phyloP scores from a whole-genome alignment of 1,140 invertebrate species.

The Eurosta solidaginis region DNA sequence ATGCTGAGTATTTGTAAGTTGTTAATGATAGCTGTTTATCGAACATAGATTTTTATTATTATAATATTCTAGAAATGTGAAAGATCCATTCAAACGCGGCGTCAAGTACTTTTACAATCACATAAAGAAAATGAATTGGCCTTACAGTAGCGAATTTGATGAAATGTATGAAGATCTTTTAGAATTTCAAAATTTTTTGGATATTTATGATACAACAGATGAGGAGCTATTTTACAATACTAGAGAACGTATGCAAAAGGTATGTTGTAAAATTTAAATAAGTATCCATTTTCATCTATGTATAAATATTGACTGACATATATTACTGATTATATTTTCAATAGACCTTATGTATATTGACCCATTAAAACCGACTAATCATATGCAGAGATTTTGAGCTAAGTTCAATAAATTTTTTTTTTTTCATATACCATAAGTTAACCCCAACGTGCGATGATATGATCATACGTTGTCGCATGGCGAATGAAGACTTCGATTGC shows the following conservation, averaged over 20 bases:
- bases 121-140: conserved; percentile 38
- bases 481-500: conserved; percentile 43
- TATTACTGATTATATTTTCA: not conserved
- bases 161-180: conserved; percentile 43
- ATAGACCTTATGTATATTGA: not conserved
- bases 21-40: not conserved
- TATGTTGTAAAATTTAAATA: not conserved
- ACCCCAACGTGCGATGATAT: conserved; percentile 51
- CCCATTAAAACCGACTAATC: no score
- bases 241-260: conserved; percentile 37
- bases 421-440: conserved; percentile 31
- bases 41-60: not conserved
- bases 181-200: conserved; percentile 48
- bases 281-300: not conserved
- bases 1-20: conserved; percentile 62
- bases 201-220: conserved; percentile 40
- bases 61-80: conserved; percentile 38
- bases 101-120: conserved; percentile 42
- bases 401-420: not conserved
- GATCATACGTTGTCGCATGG: conserved; percentile 45
- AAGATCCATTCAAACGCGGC: conserved; percentile 42
- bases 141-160: conserved; percentile 36
- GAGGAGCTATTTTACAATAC: conserved; percentile 51
- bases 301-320: not conserved
- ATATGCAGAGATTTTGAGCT: not conserved